Evolutionary conservation across 2,113 vertebrate species (phyloP).

Genomic region (Bos indicus): DNA sequence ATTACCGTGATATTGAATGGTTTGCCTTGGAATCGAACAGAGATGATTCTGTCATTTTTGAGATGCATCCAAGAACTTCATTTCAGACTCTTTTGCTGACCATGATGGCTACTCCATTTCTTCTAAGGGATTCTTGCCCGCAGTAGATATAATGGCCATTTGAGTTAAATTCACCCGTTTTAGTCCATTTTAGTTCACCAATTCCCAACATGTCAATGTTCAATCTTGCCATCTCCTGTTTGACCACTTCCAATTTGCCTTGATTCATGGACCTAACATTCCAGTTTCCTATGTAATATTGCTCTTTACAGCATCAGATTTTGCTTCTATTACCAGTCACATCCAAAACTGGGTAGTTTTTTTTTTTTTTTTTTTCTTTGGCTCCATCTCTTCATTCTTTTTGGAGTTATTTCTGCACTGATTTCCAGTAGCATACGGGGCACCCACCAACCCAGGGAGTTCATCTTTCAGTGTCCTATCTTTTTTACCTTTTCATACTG

Average conservation of each 20-base stretch:
- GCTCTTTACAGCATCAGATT: background rate
- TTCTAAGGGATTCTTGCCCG: background rate
- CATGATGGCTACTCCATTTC: background rate
- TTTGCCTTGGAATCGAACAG: background rate
- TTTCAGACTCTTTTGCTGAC: background rate
- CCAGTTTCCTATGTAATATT: background rate
- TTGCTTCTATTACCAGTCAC: background rate
- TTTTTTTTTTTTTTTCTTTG: rapidly evolving
- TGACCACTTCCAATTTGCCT: background rate
- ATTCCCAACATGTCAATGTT: background rate
- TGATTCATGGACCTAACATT: background rate
- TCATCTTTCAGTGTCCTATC: background rate
- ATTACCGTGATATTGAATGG: background rate
- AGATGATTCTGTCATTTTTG: background rate
- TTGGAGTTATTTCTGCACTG: background rate
- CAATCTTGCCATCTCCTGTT: background rate
- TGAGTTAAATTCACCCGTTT: background rate
- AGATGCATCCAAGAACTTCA: background rate
- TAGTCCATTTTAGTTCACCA: background rate
- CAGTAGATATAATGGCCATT: background rate
- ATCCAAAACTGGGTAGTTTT: background rate
- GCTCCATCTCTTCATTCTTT: background rate
- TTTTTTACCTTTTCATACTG: background rate
- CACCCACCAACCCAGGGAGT: background rate
- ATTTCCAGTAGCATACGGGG: background rate